Conservation (phyloP, 37 sponge, comb jelly and placozoan genomes). For the Diacarnus erythraeanus region DNA sequence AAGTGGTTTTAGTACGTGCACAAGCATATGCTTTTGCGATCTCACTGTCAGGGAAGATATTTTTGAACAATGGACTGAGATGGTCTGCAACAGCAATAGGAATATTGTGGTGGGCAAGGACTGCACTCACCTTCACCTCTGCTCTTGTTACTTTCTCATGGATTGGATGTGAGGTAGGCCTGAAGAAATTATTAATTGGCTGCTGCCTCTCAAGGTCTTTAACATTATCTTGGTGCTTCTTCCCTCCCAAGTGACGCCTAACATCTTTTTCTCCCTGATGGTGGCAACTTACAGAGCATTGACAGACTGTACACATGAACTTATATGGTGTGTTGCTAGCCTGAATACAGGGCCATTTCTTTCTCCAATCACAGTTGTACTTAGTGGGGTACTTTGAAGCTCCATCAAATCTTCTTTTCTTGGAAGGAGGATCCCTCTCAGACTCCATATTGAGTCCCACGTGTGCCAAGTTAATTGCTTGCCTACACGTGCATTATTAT, state of each 20-base stretch:
- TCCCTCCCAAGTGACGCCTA: constrained; percentile 19
- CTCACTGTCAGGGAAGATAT: constrained; percentile 48
- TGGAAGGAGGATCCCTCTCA: no score
- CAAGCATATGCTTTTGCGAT: no score
- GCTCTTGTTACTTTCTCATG: constrained; percentile 53
- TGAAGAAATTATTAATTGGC: background rate
- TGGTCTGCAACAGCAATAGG: constrained; percentile 62
- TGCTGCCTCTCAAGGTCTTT: constrained; percentile 16
- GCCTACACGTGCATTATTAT: no score
- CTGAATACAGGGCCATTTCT: no score
- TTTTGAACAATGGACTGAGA: constrained; percentile 47
- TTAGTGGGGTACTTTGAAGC: no score
- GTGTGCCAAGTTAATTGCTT: no score
- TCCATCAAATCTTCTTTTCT: no score
- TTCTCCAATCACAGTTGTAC: no score
- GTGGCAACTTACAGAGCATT: constrained; percentile 6
- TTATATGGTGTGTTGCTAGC: no score
- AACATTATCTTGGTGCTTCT: constrained; percentile 18
- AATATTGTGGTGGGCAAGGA: constrained; percentile 46
- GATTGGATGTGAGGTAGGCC: background rate
- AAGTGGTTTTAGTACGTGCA: no score
- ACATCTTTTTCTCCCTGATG: constrained; percentile 65
- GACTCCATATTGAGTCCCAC: no score
- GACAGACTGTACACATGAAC: no score
- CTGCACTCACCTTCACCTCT: constrained; percentile 50